phyloP scores from a whole-genome alignment of 2,113 vertebrate species.

The Gobio gobio region DNA sequence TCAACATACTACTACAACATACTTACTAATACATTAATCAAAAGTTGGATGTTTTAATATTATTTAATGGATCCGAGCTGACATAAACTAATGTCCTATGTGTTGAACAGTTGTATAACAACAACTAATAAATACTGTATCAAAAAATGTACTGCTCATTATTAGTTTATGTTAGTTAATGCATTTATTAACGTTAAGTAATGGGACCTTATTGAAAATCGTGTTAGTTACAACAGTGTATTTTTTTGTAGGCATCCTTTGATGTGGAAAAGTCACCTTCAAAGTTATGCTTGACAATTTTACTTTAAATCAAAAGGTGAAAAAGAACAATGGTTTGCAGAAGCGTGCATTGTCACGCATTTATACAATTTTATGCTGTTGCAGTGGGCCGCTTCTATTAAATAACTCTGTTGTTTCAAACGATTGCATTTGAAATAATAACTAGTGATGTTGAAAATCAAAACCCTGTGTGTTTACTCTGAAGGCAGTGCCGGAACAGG shows the following conservation, averaged over 20 bases:
- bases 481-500: slow-evolving; percentile 77
- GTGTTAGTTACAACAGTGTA: background rate
- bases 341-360: background rate
- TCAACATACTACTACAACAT: too few relatives aligned
- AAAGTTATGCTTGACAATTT: background rate
- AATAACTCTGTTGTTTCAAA: background rate
- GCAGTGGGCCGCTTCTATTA: background rate
- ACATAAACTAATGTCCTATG: too few relatives aligned
- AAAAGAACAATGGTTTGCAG: slow-evolving; percentile 5
- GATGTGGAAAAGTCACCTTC: slow-evolving; percentile 31
- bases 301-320: background rate
- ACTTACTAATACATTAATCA: too few relatives aligned
- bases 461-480: slow-evolving; percentile 21
- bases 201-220: too few relatives aligned
- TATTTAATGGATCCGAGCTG: too few relatives aligned
- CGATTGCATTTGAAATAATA: slow-evolving; percentile 1
- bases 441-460: slow-evolving; percentile 1
- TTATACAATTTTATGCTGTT: background rate
- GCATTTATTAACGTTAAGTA: too few relatives aligned
- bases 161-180: too few relatives aligned
- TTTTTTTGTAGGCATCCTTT: background rate
- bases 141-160: too few relatives aligned
- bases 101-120: too few relatives aligned
- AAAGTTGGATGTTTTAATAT: too few relatives aligned
- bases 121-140: too few relatives aligned